Evolutionary conservation across 35 echinoderm and acorn worm genomes (phyloP).

Genomic region (Amphiura filiformis): DNA sequence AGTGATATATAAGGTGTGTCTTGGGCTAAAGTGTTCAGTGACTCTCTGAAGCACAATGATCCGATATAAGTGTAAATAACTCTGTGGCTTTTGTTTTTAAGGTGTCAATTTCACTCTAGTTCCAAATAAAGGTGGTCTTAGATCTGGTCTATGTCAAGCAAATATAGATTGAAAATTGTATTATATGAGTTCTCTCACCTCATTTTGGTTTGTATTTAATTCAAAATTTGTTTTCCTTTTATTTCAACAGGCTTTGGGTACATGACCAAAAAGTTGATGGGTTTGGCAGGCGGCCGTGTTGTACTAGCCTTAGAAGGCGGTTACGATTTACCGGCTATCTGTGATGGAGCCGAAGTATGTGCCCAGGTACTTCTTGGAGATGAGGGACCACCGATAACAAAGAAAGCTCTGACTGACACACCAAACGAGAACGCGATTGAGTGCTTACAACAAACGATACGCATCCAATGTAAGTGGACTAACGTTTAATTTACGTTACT

Average conservation of each 20-base stretch:
- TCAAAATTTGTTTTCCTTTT: too few species aligned
- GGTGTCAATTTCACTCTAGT: too few species aligned
- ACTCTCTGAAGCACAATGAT: too few species aligned
- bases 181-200: too few species aligned
- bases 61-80: too few species aligned
- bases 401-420: conserved; percentile 40
- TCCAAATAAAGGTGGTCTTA: too few species aligned
- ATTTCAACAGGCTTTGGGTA: conserved; percentile 79
- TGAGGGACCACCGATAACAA: conserved; percentile 54
- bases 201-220: too few species aligned
- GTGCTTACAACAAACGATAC: conserved; percentile 70
- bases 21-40: too few species aligned
- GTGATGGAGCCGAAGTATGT: conserved; percentile 89
- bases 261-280: conserved; percentile 92
- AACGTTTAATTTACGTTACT: neutral
- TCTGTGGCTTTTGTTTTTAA: too few species aligned
- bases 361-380: conserved; percentile 84
- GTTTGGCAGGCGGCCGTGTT: conserved; percentile 81
- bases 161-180: too few species aligned
- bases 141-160: too few species aligned
- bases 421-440: conserved; percentile 76
- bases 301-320: conserved; percentile 92
- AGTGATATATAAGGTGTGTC: too few species aligned
- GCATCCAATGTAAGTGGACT: conserved; percentile 70
- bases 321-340: conserved; percentile 89